Conservation (phyloP, 2,113 vertebrate genomes). For the Falco punctatus region DNA sequence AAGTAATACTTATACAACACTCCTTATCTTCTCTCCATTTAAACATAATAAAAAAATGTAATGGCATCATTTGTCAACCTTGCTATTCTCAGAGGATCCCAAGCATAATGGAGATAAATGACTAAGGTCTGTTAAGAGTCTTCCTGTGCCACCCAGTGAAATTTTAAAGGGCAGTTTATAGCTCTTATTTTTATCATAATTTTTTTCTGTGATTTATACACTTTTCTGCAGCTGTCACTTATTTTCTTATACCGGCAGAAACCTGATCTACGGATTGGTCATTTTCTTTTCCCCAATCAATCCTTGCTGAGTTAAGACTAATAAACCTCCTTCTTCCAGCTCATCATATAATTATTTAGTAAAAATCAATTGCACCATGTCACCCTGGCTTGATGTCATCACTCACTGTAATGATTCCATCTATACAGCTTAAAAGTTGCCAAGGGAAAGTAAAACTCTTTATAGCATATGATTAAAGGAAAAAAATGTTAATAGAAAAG, state of each 20-base stretch:
- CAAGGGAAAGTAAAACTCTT: conserved; percentile 68
- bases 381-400: conserved; percentile 69
- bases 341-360: conserved; percentile 74
- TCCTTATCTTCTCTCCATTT: conserved; percentile 32
- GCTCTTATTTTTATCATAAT: conserved; percentile 48
- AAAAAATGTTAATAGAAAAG: conserved; percentile 52
- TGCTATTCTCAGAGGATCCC: conserved; percentile 44
- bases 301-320: conserved; percentile 64
- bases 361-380: conserved; percentile 69
- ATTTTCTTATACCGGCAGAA: conserved; percentile 39
- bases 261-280: conserved; percentile 1
- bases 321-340: conserved; percentile 65
- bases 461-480: conserved; percentile 57
- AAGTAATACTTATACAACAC: conserved; percentile 22
- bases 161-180: conserved; percentile 65
- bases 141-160: conserved; percentile 41
- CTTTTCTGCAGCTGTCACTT: conserved; percentile 55
- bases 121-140: not conserved
- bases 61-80: conserved; percentile 55
- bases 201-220: conserved; percentile 58
- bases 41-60: conserved; percentile 57
- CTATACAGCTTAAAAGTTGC: conserved; percentile 64
- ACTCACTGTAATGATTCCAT: conserved; percentile 69
- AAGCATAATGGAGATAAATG: conserved; percentile 63
- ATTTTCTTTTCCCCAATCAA: conserved; percentile 58